phyloP scores from a whole-genome alignment of 2,888 invertebrate genomes.

The Synanthedon myopaeformis region DNA sequence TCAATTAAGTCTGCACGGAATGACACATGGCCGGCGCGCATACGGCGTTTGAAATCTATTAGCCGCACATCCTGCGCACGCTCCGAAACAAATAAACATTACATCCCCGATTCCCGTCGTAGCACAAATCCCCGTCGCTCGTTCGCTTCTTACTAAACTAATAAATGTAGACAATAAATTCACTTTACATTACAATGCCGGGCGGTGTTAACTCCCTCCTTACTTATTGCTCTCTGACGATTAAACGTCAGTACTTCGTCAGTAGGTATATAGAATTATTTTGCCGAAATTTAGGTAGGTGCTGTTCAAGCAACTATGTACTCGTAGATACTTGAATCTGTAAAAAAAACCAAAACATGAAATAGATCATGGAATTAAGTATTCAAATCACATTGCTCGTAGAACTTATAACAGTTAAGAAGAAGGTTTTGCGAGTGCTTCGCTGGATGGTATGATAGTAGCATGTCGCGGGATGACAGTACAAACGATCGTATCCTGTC shows the following conservation, averaged over 20 bases:
- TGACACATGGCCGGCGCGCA: slow-evolving; percentile 49
- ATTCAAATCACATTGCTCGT: no score
- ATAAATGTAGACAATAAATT: slow-evolving; percentile 62
- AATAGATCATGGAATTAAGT: no score
- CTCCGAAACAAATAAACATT: slow-evolving; percentile 50
- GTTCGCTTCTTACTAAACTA: slow-evolving; percentile 53
- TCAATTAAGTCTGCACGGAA: slow-evolving; percentile 24
- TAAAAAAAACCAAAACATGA: no score
- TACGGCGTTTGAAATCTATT: slow-evolving; percentile 25
- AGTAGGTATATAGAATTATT: not conserved
- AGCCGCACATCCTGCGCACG: slow-evolving; percentile 52
- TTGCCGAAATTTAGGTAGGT: not conserved
- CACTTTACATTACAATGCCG: slow-evolving; percentile 45
- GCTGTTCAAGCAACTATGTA: no score
- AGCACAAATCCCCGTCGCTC: slow-evolving; percentile 45
- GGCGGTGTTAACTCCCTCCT: slow-evolving; percentile 22
- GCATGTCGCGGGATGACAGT: no score
- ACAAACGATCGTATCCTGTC: no score
- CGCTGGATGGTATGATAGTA: no score
- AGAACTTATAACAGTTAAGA: no score
- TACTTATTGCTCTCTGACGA: slow-evolving; percentile 7
- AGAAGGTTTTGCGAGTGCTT: no score
- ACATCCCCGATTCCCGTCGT: slow-evolving; percentile 49
- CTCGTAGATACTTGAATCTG: no score
- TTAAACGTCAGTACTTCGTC: not conserved